Evolutionary conservation across 2,888 invertebrate genomes (phyloP).

Genomic region (Sinelater perroti): DNA sequence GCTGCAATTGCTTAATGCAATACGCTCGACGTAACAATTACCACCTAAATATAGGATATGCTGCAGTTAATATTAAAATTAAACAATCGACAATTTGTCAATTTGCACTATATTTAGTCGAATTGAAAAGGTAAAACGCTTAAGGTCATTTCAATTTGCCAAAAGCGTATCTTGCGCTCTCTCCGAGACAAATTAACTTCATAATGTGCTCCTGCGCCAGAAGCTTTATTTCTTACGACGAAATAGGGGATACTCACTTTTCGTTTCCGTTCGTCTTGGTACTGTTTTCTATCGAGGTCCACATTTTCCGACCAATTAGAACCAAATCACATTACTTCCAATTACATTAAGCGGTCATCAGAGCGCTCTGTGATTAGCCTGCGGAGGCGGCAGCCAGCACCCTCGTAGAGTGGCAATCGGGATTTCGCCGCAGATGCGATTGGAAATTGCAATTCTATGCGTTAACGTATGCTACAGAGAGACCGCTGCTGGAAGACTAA

Average conservation of each 20-base stretch:
- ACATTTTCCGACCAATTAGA: constrained; percentile 12
- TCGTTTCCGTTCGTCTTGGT: constrained; percentile 18
- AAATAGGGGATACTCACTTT: constrained; percentile 15
- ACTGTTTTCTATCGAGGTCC: constrained; percentile 20
- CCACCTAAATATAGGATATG: constrained; percentile 30
- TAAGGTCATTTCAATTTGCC: constrained; percentile 50
- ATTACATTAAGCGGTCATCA: too few species aligned
- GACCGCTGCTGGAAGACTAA: too few species aligned
- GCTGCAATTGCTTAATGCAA: too few species aligned
- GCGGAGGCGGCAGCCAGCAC: too few species aligned
- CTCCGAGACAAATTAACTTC: background rate
- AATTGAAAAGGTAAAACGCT: constrained; percentile 40
- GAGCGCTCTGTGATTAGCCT: too few species aligned
- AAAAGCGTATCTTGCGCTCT: constrained; percentile 28
- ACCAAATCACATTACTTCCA: background rate
- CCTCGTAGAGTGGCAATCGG: too few species aligned
- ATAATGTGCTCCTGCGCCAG: too few species aligned
- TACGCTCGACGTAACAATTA: constrained; percentile 1
- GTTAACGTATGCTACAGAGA: too few species aligned
- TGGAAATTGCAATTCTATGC: constrained; percentile 10
- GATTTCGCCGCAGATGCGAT: too few species aligned
- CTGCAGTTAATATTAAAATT: constrained; percentile 25
- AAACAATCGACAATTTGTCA: constrained; percentile 41
- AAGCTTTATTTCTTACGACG: too few species aligned
- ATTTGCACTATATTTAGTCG: constrained; percentile 39